phyloP scores from a whole-genome alignment of 2,888 invertebrate species.

The Temnothorax unifasciatus region DNA sequence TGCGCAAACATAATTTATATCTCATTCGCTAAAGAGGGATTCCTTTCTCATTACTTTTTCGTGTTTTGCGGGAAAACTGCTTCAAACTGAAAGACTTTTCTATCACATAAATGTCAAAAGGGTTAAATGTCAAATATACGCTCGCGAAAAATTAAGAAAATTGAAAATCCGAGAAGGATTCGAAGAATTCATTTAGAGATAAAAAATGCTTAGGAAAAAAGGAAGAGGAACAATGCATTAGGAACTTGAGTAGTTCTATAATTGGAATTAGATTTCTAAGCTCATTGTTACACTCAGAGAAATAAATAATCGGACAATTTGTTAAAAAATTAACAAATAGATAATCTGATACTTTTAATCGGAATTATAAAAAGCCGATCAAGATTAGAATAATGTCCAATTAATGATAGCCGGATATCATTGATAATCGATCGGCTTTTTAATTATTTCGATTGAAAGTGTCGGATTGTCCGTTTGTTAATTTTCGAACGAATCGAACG shows the following conservation, averaged over 20 bases:
- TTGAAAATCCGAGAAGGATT: not conserved
- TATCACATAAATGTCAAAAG: slow-evolving; percentile 10
- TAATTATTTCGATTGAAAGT: too few species aligned
- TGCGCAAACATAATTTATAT: slow-evolving; percentile 5
- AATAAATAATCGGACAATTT: too few species aligned
- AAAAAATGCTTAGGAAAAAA: too few species aligned
- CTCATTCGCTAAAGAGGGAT: not conserved
- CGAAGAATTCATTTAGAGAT: slow-evolving; percentile 23
- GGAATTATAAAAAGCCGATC: too few species aligned
- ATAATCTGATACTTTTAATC: too few species aligned
- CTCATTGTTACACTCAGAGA: not conserved
- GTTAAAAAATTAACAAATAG: too few species aligned
- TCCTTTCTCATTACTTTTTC: slow-evolving; percentile 1
- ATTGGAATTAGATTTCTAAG: slow-evolving; percentile 23
- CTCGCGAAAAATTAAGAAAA: slow-evolving; percentile 18
- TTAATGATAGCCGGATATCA: too few species aligned
- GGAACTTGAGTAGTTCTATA: not conserved
- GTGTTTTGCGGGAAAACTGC: not conserved
- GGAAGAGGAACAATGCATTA: slow-evolving; percentile 2
- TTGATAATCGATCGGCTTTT: too few species aligned
- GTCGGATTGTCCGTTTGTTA: too few species aligned
- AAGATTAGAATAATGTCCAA: too few species aligned
- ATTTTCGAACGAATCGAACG: too few species aligned
- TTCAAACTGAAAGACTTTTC: not conserved
- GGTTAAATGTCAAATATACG: slow-evolving; percentile 15